Conservation (phyloP, 92 coral and sea anemone genomes). For the Heliopora coerulea region DNA sequence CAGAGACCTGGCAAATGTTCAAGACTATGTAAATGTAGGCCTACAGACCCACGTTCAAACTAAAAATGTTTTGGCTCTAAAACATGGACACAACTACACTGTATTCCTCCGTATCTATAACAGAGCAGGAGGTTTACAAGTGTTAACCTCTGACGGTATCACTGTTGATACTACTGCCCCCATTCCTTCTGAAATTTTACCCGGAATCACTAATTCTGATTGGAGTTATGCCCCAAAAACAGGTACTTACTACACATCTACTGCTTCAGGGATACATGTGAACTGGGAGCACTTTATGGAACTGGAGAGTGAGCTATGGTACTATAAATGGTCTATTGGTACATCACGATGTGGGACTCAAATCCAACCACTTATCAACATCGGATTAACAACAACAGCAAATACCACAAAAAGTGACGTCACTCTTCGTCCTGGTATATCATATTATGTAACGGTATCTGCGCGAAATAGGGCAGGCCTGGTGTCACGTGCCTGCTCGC, state of each 20-base stretch:
- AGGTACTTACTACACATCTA: conserved; percentile 62
- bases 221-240: conserved; percentile 65
- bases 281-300: conserved; percentile 78
- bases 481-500: conserved; percentile 80
- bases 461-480: conserved; percentile 87
- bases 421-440: conserved; percentile 57
- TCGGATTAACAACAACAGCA: conserved; percentile 65
- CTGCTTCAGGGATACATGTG: conserved; percentile 54
- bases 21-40: conserved; percentile 64
- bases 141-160: conserved; percentile 80
- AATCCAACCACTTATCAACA: conserved; percentile 82
- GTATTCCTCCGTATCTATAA: conserved; percentile 68
- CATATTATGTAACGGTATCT: conserved; percentile 76
- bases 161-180: conserved; percentile 82
- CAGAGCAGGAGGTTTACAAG: conserved; percentile 73
- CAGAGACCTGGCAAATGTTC: conserved; percentile 50
- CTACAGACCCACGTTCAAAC: conserved; percentile 82
- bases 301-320: conserved; percentile 88
- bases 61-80: conserved; percentile 53
- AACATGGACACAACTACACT: conserved; percentile 68
- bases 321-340: conserved; percentile 95
- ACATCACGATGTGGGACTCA: conserved; percentile 87
- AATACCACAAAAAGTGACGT: conserved; percentile 70
- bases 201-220: conserved; percentile 55
- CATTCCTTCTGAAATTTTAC: conserved; percentile 54